Percentiles rank a stretch among this genome's conserved stretches.
These are phyloP conservation scores for Chaetodon auriga DNA, from an alignment of 2,113 vertebrate species.

Conservation along the genomic window DNA sequence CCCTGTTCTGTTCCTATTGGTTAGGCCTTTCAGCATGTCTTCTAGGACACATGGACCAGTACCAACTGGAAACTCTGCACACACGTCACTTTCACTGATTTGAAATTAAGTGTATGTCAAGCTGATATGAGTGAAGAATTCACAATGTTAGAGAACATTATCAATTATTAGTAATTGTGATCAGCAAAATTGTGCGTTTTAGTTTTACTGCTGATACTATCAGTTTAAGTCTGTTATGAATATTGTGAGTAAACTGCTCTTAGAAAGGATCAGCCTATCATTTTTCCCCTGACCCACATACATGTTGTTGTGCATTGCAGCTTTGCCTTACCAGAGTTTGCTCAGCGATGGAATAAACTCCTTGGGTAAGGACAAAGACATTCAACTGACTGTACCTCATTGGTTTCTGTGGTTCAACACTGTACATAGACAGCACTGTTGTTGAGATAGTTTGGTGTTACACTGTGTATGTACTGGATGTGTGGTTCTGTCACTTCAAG, in stretches of 20 bases:
- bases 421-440: background rate
- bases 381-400: background rate
- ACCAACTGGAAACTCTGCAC: too few species aligned
- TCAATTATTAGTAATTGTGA: too few species aligned
- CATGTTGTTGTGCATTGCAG: slow-evolving; percentile 81
- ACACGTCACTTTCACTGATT: too few species aligned
- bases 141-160: too few species aligned
- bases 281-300: slow-evolving; percentile 29
- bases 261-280: background rate
- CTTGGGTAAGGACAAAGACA: slow-evolving; percentile 80
- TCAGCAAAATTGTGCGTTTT: too few species aligned
- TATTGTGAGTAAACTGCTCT: background rate
- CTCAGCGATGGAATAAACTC: slow-evolving; percentile 81
- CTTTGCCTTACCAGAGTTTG: slow-evolving; percentile 71
- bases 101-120: too few species aligned
- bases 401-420: slow-evolving; percentile 18
- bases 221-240: background rate
- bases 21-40: too few species aligned
- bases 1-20: too few species aligned
- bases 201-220: too few species aligned
- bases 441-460: background rate
- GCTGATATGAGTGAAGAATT: too few species aligned
- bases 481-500: slow-evolving; percentile 29
- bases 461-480: background rate
- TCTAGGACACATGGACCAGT: too few species aligned